Base-by-base conservation (phyloP, 1,140 invertebrate genomes). In the Ruditapes philippinarum region DNA sequence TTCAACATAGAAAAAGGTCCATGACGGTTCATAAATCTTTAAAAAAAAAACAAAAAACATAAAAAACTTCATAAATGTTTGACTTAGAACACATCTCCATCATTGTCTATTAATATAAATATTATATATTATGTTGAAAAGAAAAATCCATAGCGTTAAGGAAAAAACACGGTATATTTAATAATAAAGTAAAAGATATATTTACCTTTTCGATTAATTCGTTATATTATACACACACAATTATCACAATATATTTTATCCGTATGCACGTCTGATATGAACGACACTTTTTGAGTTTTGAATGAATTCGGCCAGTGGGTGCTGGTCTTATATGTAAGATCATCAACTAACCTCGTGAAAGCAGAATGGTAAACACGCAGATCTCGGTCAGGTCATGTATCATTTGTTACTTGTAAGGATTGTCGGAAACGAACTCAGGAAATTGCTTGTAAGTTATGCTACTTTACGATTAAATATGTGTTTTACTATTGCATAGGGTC, bases 291-390 rank as follows among this genome's bases (percentile, higher is more conserved):
- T 76, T 22, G 51, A 54, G 38, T 25, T 42, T 62, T 88, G 49
- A 19, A 76, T 28, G 19, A 86, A 80, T 0, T 88, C 74, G 85
- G 76, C 17, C 85, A 88, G 76, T 11, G n/a, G n/a, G 12, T 31
- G 38, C 36, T 40, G 40, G 0, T 62, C 74, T 88, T 62, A 78
- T 74, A 65, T 76, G 49, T 22, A 73, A 3, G 31, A 78, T 86
- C 84, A 86, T 78, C 70, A 57, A 17, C n/a, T 78, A 86, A 78
- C 74, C 84, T 76, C 70, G 74, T 88, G 85, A 1, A 40, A 42
- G 70, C 2, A 19, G 73, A 60, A 57, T 86, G 70, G 70, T 86
- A 76, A 86, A 86, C 85, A 88, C 17, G 54, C n/a, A 51, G 74
- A 76, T 17, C 49, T 83, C 81, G 81, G 81, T 83, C 81, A 83